Conservation (phyloP, 1,140 invertebrate species). For the Neodiprion lecontei region DNA sequence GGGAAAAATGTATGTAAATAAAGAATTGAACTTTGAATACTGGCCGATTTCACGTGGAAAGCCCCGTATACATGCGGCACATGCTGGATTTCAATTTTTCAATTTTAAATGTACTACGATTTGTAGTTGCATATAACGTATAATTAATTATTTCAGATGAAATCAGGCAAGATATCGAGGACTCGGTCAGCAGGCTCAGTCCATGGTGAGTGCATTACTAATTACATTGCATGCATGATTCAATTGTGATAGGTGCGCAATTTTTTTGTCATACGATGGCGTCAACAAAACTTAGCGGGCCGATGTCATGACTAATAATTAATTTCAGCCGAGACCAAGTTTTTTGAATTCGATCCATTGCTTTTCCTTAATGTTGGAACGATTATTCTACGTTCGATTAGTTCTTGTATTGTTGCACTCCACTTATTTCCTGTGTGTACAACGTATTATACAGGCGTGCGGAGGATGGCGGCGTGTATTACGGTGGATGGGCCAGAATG, state of each 20-base stretch:
- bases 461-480: conserved; percentile 87
- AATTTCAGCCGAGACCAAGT: conserved; percentile 17
- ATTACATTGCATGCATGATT: neutral
- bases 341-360: conserved; percentile 4
- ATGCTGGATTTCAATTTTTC: too few relatives aligned
- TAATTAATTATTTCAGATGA: conserved; percentile 75
- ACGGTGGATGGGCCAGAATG: conserved; percentile 98
- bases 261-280: neutral
- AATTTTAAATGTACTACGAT: too few relatives aligned
- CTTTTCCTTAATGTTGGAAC: too few relatives aligned
- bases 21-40: too few relatives aligned
- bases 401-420: too few relatives aligned
- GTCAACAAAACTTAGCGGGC: conserved; percentile 1
- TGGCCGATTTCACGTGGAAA: too few relatives aligned
- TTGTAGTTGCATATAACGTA: too few relatives aligned
- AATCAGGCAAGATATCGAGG: conserved; percentile 98
- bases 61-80: too few relatives aligned
- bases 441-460: conserved; percentile 68
- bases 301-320: neutral
- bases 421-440: too few relatives aligned
- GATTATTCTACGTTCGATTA: too few relatives aligned
- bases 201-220: conserved; percentile 76
- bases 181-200: conserved; percentile 90
- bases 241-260: neutral
- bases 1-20: too few relatives aligned